These are phyloP conservation scores for Sinocyclocheilus anophthalmus DNA, from an alignment of 2,113 vertebrate genomes.

Conservation along the genomic window DNA sequence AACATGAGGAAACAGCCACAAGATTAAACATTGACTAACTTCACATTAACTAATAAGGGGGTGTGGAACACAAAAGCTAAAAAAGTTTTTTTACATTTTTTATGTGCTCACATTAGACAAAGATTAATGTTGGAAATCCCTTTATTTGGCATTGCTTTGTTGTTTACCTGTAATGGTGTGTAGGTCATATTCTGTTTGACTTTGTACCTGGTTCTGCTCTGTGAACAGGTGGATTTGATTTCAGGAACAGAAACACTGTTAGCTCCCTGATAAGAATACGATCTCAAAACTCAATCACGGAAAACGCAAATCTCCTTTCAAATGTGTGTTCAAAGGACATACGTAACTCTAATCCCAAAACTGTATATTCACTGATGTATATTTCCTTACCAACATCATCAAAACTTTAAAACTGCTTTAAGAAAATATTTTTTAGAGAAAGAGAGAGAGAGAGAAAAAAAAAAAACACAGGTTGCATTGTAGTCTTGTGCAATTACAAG, in stretches of 20 bases:
- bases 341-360: background rate
- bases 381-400: background rate
- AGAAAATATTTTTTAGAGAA: too few species aligned
- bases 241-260: slow-evolving; percentile 22
- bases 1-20: slow-evolving; percentile 61
- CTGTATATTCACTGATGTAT: background rate
- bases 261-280: background rate
- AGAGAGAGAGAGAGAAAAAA: background rate
- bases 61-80: slow-evolving; percentile 10
- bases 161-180: background rate
- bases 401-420: background rate
- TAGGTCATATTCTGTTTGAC: background rate
- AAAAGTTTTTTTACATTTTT: background rate
- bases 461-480: background rate
- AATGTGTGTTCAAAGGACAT: background rate
- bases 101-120: background rate
- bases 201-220: background rate
- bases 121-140: background rate
- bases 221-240: slow-evolving; percentile 16
- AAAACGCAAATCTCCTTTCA: background rate
- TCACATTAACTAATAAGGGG: background rate
- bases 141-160: slow-evolving; percentile 1
- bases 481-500: background rate
- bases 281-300: background rate
- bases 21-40: slow-evolving; percentile 52